Evolutionary conservation across 2,797 vertebrate genomes (phyloP), one percentile per base, ranked within the genome.

Genomic region (Cryptoblepharus egeriae): DNA sequence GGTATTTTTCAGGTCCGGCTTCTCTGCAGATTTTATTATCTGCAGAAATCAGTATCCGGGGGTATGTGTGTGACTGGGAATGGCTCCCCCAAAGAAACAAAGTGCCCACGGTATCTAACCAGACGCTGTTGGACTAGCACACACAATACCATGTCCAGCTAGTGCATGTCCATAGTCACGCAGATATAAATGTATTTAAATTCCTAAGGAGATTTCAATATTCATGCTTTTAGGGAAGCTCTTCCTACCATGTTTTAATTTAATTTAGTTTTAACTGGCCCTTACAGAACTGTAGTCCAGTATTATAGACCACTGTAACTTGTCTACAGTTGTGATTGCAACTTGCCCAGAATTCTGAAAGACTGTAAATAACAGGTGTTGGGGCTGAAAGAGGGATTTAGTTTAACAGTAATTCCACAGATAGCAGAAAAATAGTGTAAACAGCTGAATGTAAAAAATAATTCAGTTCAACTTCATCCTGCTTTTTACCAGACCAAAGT

Each of bases 291-390:
- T 26, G 32, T 20, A 45, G 45, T 79, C 1, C 30, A 82, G 77
- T 85, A 85, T 45, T 76, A 35, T 80, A 82, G 57, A 52, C 1
- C 32, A 26, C 35, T 71, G 52, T 28, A 28, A 73, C 86, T 88
- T 39, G 35, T 2, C 0, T 6, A 83, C 67, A 70, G 24, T 49
- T 63, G 42, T 32, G 61, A 58, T 28, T 81, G 37, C n/a, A 83
- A 74, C 20, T 70, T 79, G 65, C 85, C 85, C 74, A 80, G 35
- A 87, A 67, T 75, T 81, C 83, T 13, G 28, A 71, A 61, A 77
- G 32, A 37, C 49, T 37, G 45, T 35, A 76, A 60, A 76, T n/a
- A 37, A 15, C 69, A 55, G 4, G 24, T 49, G 39, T 75, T 20
- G n/a, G 64, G 28, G 39, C 9, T 6, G 11, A n/a, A 84, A 68